Conservation (phyloP, 2,797 vertebrate species). For the Pyrocephalus nanus region DNA sequence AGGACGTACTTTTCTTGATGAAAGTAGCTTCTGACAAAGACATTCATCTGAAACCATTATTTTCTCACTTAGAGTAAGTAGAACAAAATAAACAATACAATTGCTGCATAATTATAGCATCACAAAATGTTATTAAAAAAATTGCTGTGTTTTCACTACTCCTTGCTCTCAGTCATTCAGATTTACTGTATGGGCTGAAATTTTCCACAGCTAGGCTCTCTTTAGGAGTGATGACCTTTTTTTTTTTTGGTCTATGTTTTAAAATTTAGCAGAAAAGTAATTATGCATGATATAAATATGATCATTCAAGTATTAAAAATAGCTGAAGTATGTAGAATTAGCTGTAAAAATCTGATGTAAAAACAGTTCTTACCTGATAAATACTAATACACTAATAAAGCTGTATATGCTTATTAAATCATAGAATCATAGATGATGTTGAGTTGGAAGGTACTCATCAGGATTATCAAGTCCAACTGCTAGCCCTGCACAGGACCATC, state of each 20-base stretch:
- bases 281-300: neutral
- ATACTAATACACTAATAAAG: neutral
- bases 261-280: neutral
- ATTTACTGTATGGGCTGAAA: neutral
- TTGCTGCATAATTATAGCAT: neutral
- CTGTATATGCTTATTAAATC: neutral
- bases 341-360: neutral
- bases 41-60: neutral
- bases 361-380: neutral
- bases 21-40: neutral
- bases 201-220: neutral
- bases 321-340: neutral
- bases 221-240: neutral
- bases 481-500: too few relatives aligned
- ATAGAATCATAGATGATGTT: too few relatives aligned
- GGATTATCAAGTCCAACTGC: neutral
- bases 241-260: neutral
- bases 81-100: neutral
- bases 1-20: neutral
- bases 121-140: neutral
- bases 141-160: neutral
- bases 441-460: neutral
- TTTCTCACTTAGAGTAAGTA: neutral
- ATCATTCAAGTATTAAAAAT: neutral
- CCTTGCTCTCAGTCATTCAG: neutral